phyloP scores from a whole-genome alignment of 2,888 invertebrate species.

The Polyommatus iphigenia region DNA sequence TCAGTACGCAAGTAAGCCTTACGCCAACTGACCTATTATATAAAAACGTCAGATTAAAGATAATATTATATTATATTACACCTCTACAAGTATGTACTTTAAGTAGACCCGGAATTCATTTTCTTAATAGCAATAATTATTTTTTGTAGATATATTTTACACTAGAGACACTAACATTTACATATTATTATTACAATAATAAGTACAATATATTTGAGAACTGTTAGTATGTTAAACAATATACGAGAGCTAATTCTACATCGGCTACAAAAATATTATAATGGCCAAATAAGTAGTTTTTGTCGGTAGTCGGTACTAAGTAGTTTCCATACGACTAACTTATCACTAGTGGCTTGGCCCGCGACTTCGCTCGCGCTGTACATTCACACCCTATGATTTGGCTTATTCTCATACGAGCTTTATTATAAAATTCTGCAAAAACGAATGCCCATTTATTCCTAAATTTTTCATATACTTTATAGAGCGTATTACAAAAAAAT shows the following conservation, averaged over 20 bases:
- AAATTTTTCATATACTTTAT: not conserved
- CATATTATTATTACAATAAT: not conserved
- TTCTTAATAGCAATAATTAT: not conserved
- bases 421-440: not conserved
- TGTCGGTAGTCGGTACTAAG: not conserved
- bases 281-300: not conserved
- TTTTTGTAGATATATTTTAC: not conserved
- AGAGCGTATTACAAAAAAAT: not conserved
- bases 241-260: not conserved
- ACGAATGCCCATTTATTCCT: not conserved
- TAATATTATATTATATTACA: not conserved
- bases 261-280: not conserved
- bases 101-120: not conserved
- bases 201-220: conserved; percentile 7
- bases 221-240: not conserved
- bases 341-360: not conserved
- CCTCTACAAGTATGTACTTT: not conserved
- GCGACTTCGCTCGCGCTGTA: not conserved
- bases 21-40: not conserved
- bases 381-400: not conserved
- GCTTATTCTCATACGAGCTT: not conserved
- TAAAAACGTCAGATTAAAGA: not conserved
- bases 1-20: not conserved
- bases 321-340: conserved; percentile 2
- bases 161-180: not conserved